A percentile compares a stretch with the other conserved stretches of the same genome.
Conservation (phyloP, 2,888 invertebrate species). For the Watsonalla cultraria region DNA sequence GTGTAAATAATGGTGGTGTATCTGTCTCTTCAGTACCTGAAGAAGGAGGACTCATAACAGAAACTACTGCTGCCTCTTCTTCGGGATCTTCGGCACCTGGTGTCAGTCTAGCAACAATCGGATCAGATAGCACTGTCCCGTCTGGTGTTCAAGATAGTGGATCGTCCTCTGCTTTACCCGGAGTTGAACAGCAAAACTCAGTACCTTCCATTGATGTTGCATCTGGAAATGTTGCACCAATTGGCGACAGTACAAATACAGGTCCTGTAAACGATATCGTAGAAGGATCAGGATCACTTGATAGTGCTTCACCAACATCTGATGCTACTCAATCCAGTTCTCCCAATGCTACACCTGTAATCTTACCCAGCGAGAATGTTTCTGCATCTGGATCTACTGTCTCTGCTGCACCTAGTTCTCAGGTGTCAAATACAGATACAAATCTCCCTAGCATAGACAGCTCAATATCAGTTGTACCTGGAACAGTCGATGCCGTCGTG, state of each 20-base stretch:
- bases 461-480: conserved; percentile 1
- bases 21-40: not conserved
- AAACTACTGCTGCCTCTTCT: not conserved
- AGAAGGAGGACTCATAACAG: not conserved
- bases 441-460: too few species aligned
- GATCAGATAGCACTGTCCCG: not conserved
- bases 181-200: not conserved
- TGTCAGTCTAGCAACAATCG: not conserved
- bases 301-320: not conserved
- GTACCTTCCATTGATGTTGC: too few species aligned
- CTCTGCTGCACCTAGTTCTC: conserved; percentile 2
- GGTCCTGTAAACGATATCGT: too few species aligned
- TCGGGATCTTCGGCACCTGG: not conserved
- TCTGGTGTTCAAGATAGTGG: not conserved
- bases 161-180: not conserved
- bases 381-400: not conserved
- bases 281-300: not conserved
- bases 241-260: too few species aligned
- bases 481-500: conserved; percentile 4
- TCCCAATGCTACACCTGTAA: not conserved
- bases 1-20: not conserved
- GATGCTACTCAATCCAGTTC: not conserved
- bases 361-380: not conserved
- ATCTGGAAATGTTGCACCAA: too few species aligned
- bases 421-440: not conserved